Conservation (phyloP, 2,113 vertebrate genomes). For the Xenopus laevis region DNA sequence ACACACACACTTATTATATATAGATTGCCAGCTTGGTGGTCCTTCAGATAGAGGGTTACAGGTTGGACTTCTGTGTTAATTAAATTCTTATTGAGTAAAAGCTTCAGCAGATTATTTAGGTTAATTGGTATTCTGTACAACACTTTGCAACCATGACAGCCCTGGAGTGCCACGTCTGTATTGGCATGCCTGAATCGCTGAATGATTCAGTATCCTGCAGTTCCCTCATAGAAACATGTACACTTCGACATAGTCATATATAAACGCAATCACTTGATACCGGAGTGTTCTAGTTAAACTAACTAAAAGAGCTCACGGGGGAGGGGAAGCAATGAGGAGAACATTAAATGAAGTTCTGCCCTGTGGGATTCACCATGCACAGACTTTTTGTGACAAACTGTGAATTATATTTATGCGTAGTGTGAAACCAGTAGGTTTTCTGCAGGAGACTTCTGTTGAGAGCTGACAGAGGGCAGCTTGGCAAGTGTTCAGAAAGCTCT, state of each 20-base stretch:
- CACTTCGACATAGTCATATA: not conserved
- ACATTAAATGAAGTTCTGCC: conserved; percentile 39
- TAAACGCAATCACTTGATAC: conserved; percentile 21
- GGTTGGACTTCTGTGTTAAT: too few species aligned
- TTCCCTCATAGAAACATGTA: not conserved
- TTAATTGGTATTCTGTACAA: too few species aligned
- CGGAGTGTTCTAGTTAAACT: conserved; percentile 32
- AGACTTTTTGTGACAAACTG: conserved; percentile 71
- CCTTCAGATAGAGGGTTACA: too few species aligned
- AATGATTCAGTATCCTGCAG: too few species aligned
- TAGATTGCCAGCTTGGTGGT: too few species aligned
- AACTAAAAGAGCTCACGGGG: conserved; percentile 20
- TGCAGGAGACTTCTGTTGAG: conserved; percentile 64
- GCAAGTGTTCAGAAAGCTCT: conserved; percentile 79
- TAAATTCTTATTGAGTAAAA: too few species aligned
- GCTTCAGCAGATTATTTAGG: too few species aligned
- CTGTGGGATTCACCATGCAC: conserved; percentile 17
- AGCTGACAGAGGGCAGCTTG: conserved; percentile 85
- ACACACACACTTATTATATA: too few species aligned
- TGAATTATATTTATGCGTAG: conserved; percentile 69
- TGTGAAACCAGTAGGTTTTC: conserved; percentile 69
- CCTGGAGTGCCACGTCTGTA: too few species aligned
- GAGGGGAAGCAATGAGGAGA: conserved; percentile 26
- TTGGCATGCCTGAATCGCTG: too few species aligned
- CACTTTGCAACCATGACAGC: too few species aligned